Base-by-base conservation (phyloP, 2,797 vertebrate species). In the Clarias laeviceps region DNA sequence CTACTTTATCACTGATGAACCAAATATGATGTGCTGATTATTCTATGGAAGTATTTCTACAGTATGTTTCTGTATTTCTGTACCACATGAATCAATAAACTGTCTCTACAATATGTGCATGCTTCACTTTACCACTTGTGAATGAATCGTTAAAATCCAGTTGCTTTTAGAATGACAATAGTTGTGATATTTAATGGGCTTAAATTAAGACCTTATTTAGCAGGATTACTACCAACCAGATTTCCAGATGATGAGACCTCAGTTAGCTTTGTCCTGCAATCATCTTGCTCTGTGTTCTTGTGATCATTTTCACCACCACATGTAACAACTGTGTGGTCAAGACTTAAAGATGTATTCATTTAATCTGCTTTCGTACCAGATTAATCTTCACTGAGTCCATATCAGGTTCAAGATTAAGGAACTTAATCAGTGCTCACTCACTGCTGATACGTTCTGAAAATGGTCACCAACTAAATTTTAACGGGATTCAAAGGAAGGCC, bases 241-340 rank as follows among this genome's bases (percentile, higher is more conserved):
- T 80, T 85, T 64, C 78, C 84, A 84, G 85, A 88, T 74, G 81
- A 86, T 69, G 64, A 85, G 54, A 27, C 56, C 73, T 68, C 24
- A 54, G 69, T 78, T 84, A 54, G 80, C 64, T 87, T 89, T 57
- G 72, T 88, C 87, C 59, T 79, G 85, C 57, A 88, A 84, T 90
- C 81, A 81, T 88, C 82, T 87, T 81, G 85, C 76, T 22, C 82
- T 87, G 72, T 86, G 50, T 80, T 82, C 80, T 85, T 89, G 80
- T 86, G 87, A 88, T 88, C 80, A 84, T 85, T 90, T 77, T 83
- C 27, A 84, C 56, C 86, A 86, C 85, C 85, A 84, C 76, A 89
- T 85, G 88, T 87, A 86, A 87, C 68, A 59, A 84, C 74, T 77
- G 68, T 90, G 87, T 87, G 86, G 87, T 88, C 83, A 84, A 86